A percentile compares a stretch with the other conserved stretches of the same genome.
Conservation (phyloP, 2,888 invertebrate species). For the Sialis lutaria region DNA sequence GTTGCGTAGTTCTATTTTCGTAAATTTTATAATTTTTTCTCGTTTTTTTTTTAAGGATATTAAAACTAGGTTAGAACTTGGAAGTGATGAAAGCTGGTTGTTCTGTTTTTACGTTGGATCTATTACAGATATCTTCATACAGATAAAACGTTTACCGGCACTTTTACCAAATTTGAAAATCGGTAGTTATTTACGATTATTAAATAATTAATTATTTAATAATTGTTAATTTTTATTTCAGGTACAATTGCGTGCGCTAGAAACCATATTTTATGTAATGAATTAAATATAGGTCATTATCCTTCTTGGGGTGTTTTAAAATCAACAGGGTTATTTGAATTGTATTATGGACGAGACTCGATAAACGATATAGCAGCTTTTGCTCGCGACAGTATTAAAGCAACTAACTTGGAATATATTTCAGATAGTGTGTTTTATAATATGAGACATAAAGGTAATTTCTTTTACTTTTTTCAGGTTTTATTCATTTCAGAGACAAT, state of each 20-base stretch:
- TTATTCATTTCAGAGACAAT: no score
- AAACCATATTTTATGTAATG: constrained; percentile 34
- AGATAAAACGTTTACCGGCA: constrained; percentile 41
- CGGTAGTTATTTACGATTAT: constrained; percentile 17
- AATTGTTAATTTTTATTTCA: constrained; percentile 15
- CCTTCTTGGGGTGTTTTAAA: constrained; percentile 63
- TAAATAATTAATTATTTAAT: neutral
- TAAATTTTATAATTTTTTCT: constrained; percentile 34
- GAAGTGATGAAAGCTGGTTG: constrained; percentile 29
- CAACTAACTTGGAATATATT: constrained; percentile 39
- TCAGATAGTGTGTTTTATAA: constrained; percentile 41
- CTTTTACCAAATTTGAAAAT: constrained; percentile 34
- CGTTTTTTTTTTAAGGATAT: constrained; percentile 16
- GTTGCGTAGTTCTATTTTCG: no score
- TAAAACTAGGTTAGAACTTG: constrained; percentile 17
- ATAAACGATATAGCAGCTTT: constrained; percentile 42
- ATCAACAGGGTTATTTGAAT: constrained; percentile 54
- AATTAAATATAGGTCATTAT: constrained; percentile 35
- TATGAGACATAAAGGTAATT: constrained; percentile 31
- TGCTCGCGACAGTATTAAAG: constrained; percentile 38
- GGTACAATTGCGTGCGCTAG: constrained; percentile 45
- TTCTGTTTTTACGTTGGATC: constrained; percentile 35
- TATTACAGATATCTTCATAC: constrained; percentile 31
- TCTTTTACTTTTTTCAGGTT: neutral
- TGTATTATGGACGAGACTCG: constrained; percentile 43